These are phyloP conservation scores for Ivindomyrus marchei DNA, from an alignment of 2,113 vertebrate genomes.

Conservation along the genomic window DNA sequence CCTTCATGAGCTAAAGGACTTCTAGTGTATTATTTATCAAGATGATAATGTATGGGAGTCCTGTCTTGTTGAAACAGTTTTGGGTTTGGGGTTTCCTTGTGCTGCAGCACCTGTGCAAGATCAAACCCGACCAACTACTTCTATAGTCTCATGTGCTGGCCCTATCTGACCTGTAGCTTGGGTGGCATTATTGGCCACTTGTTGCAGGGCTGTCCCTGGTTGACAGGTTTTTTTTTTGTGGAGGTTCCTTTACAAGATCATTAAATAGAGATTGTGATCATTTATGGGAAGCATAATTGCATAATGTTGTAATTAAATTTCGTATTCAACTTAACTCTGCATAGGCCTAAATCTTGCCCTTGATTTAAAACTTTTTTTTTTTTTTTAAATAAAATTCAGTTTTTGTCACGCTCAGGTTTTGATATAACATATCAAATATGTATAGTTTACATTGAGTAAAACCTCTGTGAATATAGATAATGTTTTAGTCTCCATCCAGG, in stretches of 20 bases:
- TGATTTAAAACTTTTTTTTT: too few species aligned
- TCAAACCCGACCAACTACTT: not conserved
- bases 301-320: not conserved
- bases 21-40: not conserved
- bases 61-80: not conserved
- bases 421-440: too few species aligned
- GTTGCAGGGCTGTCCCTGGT: conserved; percentile 29
- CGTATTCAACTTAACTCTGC: not conserved
- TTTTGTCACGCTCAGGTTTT: too few species aligned
- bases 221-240: not conserved
- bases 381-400: too few species aligned
- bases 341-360: not conserved
- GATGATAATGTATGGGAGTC: not conserved
- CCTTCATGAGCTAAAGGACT: not conserved
- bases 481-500: conserved; percentile 54
- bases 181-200: conserved; percentile 22
- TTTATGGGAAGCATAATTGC: conserved; percentile 29
- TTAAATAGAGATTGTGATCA: conserved; percentile 17
- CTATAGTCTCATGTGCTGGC: not conserved
- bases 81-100: not conserved
- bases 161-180: not conserved
- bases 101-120: not conserved
- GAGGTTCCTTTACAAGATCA: conserved; percentile 18
- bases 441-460: too few species aligned
- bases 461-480: conserved; percentile 51